Percentiles rank a stretch among this genome's conserved stretches.
These are phyloP conservation scores for Helobdella robusta DNA, from an alignment of 2,888 invertebrate genomes.

Conservation along the genomic window DNA sequence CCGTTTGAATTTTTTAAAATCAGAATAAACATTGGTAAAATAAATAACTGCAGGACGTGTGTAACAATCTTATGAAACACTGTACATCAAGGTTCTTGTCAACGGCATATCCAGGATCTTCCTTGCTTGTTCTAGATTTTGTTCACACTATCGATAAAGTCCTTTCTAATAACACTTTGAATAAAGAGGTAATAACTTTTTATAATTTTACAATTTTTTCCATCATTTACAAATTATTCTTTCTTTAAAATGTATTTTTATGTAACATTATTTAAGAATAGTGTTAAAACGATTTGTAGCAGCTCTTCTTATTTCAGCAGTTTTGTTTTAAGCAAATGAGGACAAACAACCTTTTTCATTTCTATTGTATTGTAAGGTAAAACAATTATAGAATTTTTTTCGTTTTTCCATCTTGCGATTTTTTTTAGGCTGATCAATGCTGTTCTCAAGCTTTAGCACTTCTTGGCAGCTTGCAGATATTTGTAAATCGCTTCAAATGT, in stretches of 20 bases:
- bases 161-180: conserved; percentile 64
- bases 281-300: too few species aligned
- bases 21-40: too few species aligned
- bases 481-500: conserved; percentile 61
- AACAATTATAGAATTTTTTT: too few species aligned
- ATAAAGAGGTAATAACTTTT: conserved; percentile 46
- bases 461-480: conserved; percentile 72
- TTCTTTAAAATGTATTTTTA: too few species aligned
- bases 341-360: too few species aligned
- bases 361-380: too few species aligned
- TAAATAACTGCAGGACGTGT: conserved; percentile 67
- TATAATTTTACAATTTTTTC: not conserved
- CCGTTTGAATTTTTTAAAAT: not conserved
- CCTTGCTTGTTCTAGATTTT: conserved; percentile 74
- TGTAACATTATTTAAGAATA: too few species aligned
- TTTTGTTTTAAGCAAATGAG: too few species aligned
- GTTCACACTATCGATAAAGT: conserved; percentile 80
- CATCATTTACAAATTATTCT: not conserved
- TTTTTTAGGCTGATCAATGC: too few species aligned
- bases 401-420: too few species aligned
- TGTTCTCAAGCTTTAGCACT: conserved; percentile 86
- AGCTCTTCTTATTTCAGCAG: too few species aligned
- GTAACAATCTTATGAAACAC: conserved; percentile 67
- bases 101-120: conserved; percentile 75
- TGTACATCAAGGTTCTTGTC: conserved; percentile 77